phyloP scores from a whole-genome alignment of 2,113 vertebrate genomes.

The Myiozetetes cayanensis region DNA sequence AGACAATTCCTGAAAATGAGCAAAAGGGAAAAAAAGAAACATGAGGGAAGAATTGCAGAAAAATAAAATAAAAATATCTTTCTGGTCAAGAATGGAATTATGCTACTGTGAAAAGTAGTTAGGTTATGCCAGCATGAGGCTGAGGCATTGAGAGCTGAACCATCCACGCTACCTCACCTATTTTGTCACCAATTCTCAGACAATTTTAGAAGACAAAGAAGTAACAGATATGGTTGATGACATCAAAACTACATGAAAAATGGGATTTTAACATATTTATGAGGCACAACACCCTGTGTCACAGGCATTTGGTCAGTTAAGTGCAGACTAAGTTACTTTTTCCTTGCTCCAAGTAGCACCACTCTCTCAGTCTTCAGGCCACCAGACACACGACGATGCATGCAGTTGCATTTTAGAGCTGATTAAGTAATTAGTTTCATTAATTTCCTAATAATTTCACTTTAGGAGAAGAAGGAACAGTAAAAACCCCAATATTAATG shows the following conservation, averaged over 20 bases:
- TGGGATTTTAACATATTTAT: neutral
- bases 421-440: neutral
- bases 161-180: neutral
- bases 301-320: fast-evolving
- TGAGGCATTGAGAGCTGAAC: neutral
- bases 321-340: neutral
- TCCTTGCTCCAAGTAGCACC: neutral
- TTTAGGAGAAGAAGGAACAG: neutral
- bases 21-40: neutral
- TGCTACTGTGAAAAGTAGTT: neutral
- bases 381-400: fast-evolving
- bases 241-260: neutral
- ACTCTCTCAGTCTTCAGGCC: neutral
- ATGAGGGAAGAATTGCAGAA: neutral
- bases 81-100: neutral
- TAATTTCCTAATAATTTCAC: neutral
- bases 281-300: fast-evolving
- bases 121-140: neutral
- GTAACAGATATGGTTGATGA: neutral
- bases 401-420: neutral
- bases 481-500: fast-evolving
- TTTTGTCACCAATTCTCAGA: neutral
- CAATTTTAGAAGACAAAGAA: neutral
- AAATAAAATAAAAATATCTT: neutral
- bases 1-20: neutral